Base-by-base conservation (phyloP, 2,888 invertebrate genomes). In the Limnephilus rhombicus region DNA sequence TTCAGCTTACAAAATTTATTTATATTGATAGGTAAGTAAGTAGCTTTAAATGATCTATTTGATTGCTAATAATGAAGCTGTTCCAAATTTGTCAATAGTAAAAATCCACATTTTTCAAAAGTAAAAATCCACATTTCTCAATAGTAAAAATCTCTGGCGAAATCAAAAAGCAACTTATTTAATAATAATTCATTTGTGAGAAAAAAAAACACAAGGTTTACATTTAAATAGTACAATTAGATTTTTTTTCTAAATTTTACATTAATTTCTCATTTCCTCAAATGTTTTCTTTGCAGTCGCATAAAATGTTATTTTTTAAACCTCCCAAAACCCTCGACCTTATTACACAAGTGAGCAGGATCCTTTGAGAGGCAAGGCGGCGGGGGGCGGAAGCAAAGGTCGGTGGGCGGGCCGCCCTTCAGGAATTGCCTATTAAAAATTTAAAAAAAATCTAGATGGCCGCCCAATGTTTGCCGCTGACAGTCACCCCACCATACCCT, bases 341-440 rank as follows among this genome's bases (percentile, higher is more conserved):
- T 80, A 90, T 90, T 90, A 90, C 68, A 80, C 68, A 85, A 82
- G 90, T 85, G 90, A 68, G 91, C 91, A 49, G 91, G 90, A 80
- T 80, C 88, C 83, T 90, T 90, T 91, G 91, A 91, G 85, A 83
- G 89, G 88, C 89, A 88, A 90, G 91, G 86, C 80, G 92, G 53
- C 89, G 93, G 80, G 80, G 89, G 87, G 89, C 91, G 91, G 89
- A 90, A 45, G 83, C 87, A 93, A 91, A 91, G 92, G 91, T 85
- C 92, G 91, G 91, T 41, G 83, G 92, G 85, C 80, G 88, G 83
- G 80, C 91, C 89, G 92, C 93, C 93, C 92, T 93, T 93, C 92
- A 92, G 93, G 92, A 93, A 93, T 93, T 93, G 93, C 93, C 93
- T 93, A 93, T 93, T 93, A 93, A 93, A 93, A 92, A 93, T 89